Evolutionary conservation across 2,888 invertebrate genomes (phyloP), one percentile per base, ranked within the genome.

Genomic region (Archips crataeganus): DNA sequence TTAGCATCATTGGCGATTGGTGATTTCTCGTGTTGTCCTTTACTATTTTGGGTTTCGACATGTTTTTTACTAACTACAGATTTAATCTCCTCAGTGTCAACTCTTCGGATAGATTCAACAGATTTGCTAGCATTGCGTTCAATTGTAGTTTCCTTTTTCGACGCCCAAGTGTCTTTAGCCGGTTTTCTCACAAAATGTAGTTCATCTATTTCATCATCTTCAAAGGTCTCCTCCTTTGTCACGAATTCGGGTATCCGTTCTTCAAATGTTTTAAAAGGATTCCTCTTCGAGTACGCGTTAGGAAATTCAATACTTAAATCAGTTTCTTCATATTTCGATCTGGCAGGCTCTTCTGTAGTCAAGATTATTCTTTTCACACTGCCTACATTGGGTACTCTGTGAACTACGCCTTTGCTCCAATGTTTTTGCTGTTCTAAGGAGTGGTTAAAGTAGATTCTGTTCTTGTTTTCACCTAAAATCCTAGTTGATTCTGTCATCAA

Each of bases 361-460:
- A 61, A 10, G 8, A 70, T 15, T 3, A 75, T 64, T 61, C 75
- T 67, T 65, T 75, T 71, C 8, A 74, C 68, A 36, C 60, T 60
- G 2, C 72, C 72, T 34, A 71, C 34, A 34, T 64, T 75, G 10
- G 85, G 65, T 9, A 90, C 82, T 80, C 80, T 87, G 74, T 85
- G 80, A 3, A 90, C 78, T 3, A 75, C 81, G 2, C 82, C 88
- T 76, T 76, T 77, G 13, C 73, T 57, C 39, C 78, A 79, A 51
- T 81, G 78, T 65, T 87, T 84, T n/a, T 36, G 60, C 3, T 66
- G 71, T 6, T 80, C 64, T 3, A 88, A 59, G 23, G 89, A 83
- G 54, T 84, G 79, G 76, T 93, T 92, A 8, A 68, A 73, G 71
- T 86, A 87, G n/a, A 81, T 72, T 5, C 73, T 78, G 51, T 80